Evolutionary conservation across 2,888 invertebrate genomes (phyloP).

Genomic region (Microctonus aethiopoides): DNA sequence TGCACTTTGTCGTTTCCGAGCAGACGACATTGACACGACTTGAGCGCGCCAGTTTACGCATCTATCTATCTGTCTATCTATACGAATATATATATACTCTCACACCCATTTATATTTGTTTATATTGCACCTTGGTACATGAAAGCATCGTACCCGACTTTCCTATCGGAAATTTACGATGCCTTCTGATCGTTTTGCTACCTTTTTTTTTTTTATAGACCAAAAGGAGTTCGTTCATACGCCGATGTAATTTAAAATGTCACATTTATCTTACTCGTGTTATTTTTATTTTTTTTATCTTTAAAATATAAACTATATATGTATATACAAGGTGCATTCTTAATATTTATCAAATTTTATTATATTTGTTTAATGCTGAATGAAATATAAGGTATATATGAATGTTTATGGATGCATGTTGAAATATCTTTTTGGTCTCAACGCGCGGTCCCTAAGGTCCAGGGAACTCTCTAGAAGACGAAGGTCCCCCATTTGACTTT

Average conservation of each 20-base stretch:
- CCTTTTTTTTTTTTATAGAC: neutral
- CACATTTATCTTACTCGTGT: constrained; percentile 6
- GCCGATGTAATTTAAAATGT: constrained; percentile 2
- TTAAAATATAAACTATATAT: neutral
- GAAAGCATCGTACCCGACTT: neutral
- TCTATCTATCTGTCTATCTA: too few species aligned
- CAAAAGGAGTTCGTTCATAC: neutral
- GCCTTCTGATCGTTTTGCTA: neutral
- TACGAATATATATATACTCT: neutral
- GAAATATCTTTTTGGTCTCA: neutral
- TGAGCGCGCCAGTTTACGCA: neutral
- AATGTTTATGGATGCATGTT: neutral
- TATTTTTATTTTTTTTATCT: neutral
- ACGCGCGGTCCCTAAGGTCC: constrained; percentile 3
- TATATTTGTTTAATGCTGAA: neutral
- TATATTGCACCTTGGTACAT: neutral
- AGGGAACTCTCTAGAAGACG: constrained; percentile 5
- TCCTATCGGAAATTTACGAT: constrained; percentile 24
- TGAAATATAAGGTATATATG: constrained; percentile 3
- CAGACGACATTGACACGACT: constrained; percentile 24
- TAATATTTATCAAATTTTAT: neutral
- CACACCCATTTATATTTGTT: neutral
- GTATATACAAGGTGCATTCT: neutral
- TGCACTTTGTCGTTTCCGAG: constrained; percentile 24
- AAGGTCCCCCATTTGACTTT: constrained; percentile 32